Conservation (phyloP, 2,797 vertebrate species). For the Lepus oiostolus region DNA sequence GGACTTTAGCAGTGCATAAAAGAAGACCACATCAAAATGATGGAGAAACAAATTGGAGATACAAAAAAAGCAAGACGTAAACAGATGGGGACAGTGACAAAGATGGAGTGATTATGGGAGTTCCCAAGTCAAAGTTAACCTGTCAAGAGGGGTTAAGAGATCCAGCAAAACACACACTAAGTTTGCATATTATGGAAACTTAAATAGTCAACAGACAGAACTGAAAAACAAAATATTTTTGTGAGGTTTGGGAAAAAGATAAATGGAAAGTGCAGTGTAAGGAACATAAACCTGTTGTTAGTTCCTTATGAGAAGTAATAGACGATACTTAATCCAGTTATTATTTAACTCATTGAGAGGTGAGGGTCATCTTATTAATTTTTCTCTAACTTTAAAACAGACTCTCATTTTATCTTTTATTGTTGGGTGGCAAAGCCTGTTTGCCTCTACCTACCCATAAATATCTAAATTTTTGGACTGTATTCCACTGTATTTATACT, state of each 20-base stretch:
- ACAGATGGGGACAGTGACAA: background rate
- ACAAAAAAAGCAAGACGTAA: background rate
- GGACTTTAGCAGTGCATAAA: background rate
- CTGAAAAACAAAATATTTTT: background rate
- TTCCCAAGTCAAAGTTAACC: background rate
- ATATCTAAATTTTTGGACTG: background rate
- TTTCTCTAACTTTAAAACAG: background rate
- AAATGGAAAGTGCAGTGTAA: background rate
- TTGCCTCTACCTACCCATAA: background rate
- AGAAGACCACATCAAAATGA: background rate
- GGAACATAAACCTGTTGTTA: background rate
- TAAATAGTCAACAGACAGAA: background rate
- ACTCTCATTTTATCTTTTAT: background rate
- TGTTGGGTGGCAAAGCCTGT: background rate
- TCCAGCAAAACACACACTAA: background rate
- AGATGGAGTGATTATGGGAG: background rate
- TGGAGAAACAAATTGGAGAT: background rate
- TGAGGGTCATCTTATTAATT: background rate
- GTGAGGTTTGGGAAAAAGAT: background rate
- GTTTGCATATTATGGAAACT: background rate
- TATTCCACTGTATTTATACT: background rate
- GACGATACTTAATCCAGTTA: background rate
- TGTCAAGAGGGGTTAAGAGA: background rate
- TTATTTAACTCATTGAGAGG: background rate
- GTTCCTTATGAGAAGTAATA: background rate